Evolutionary conservation across 2,888 invertebrate species (phyloP), one percentile per base, ranked within the genome.

Genomic region (Thelaira solivaga): DNA sequence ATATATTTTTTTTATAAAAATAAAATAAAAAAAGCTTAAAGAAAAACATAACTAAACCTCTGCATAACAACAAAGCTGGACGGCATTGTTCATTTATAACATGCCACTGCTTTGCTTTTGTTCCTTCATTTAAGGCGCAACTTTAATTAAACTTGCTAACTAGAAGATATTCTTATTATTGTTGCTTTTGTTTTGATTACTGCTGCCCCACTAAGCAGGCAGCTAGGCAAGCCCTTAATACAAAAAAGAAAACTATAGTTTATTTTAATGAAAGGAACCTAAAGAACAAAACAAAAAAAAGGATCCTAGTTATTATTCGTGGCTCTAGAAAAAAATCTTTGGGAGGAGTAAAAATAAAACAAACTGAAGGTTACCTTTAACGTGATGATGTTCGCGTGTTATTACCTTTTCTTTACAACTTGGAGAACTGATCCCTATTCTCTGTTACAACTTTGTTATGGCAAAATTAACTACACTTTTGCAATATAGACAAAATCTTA

Each of bases 71-170:
- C 5, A 41, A 22, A 45, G 11, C 18, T 7, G 16, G 34, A 4
- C 8, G 34, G 6, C 8, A 34, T 51, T 41, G 16, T 57, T 41
- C 31, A 31, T 11, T 16, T 39, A 20, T 34, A 16, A 5, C 39
- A 8, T 59, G 51, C 13, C 24, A 4, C 31, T 26, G 20, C 7
- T 18, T 71, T 10, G 41, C n/a, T 8, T 26, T 29, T 59, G 39
- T 71, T 39, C 4, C n/a, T 47, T 36, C 8, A 22, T 34, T 61
- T 31, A 61, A 68, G 72, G 72, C 64, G 68, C 64, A 78, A 61
- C 64, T 78, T 78, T 78, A 78, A 74, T 78, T 69, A 74, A 78
- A 69, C 18, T 69, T 73, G 39, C 59, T 59, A 74, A 73, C 64
- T 73, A 77, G 49, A 57, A 29, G 11, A 55, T 43, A 10, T 39